A percentile compares a stretch with the other conserved stretches of the same genome.
These are phyloP conservation scores for Phaetusa simplex DNA, from an alignment of 2,113 vertebrate species.

Conservation along the genomic window DNA sequence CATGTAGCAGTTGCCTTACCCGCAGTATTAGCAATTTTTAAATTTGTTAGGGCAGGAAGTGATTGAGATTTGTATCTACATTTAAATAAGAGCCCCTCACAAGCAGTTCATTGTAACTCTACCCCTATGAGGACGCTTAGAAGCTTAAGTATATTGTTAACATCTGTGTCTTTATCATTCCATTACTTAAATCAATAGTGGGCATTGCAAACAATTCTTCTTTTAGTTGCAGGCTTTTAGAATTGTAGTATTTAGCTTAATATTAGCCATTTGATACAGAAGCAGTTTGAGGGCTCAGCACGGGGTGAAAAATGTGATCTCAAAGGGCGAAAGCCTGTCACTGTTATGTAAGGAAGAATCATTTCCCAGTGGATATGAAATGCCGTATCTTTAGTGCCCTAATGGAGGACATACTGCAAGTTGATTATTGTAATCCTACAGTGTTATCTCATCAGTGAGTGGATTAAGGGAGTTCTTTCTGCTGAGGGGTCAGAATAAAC, in stretches of 20 bases:
- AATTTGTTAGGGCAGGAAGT: conserved; percentile 38
- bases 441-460: conserved; percentile 77
- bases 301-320: conserved; percentile 66
- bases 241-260: conserved; percentile 46
- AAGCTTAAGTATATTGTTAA: conserved; percentile 69
- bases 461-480: conserved; percentile 78
- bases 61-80: conserved; percentile 55
- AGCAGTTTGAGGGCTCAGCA: conserved; percentile 41
- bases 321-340: conserved; percentile 63
- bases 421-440: conserved; percentile 80
- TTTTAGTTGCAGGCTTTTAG: conserved; percentile 40
- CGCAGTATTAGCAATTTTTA: conserved; percentile 9
- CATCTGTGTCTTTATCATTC: conserved; percentile 65
- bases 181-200: conserved; percentile 57
- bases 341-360: conserved; percentile 67
- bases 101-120: conserved; percentile 61
- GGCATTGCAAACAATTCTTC: neutral
- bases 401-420: conserved; percentile 75
- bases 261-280: conserved; percentile 56
- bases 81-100: conserved; percentile 67
- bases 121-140: conserved; percentile 32
- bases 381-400: conserved; percentile 66
- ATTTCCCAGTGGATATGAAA: conserved; percentile 62
- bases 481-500: conserved; percentile 77
- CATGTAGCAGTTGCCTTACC: conserved; percentile 11